These are phyloP conservation scores for Conus ventricosus DNA, from an alignment of 1,140 invertebrate species.

Conservation along the genomic window DNA sequence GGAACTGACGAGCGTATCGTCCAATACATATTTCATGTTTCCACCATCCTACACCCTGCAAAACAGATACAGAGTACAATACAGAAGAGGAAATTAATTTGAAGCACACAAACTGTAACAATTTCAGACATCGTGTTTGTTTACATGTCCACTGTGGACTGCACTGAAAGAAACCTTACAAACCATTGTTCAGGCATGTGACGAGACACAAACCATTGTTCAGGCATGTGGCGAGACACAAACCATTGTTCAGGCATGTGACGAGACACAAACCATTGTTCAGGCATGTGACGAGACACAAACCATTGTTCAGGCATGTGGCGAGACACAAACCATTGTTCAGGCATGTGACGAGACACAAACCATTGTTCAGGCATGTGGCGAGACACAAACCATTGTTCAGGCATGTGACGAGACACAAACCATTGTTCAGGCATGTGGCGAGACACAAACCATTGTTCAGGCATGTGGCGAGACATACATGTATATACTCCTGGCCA, in stretches of 20 bases:
- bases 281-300: background rate
- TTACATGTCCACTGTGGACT: background rate
- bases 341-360: background rate
- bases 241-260: background rate
- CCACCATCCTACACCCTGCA: slow-evolving; percentile 83
- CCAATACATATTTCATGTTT: slow-evolving; percentile 74
- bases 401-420: background rate
- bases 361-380: no score
- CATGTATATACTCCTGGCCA: background rate
- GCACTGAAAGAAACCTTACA: no score
- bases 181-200: background rate
- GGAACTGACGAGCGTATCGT: slow-evolving; percentile 73
- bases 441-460: no score
- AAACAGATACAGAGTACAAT: slow-evolving; percentile 33
- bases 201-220: background rate
- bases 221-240: background rate
- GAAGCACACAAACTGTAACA: background rate
- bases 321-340: no score
- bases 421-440: no score
- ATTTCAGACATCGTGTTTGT: background rate
- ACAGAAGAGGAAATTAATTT: no score
- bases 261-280: background rate
- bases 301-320: no score
- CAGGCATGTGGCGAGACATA: background rate
- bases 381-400: no score